Evolutionary conservation across 1,140 invertebrate species (phyloP).

Genomic region (Leptinotarsa texana): DNA sequence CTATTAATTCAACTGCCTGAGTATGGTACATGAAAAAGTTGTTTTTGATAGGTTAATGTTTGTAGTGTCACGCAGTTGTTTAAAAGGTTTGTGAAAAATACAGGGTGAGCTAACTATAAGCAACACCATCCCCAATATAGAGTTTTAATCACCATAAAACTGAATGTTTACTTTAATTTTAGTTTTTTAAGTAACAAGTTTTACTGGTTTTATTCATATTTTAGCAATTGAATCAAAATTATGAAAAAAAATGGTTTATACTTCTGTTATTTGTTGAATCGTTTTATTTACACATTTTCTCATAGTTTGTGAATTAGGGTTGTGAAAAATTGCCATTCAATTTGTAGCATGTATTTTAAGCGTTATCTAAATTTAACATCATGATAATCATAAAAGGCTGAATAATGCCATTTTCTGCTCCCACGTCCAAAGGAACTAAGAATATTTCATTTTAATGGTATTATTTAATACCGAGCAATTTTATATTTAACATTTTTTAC

Average conservation of each 20-base stretch:
- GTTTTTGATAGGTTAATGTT: constrained; percentile 3
- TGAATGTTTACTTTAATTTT: not conserved
- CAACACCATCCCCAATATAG: not conserved
- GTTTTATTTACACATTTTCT: not conserved
- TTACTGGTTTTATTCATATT: not conserved
- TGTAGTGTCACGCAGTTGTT: not conserved
- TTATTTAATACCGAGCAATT: not conserved
- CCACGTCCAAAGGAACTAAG: constrained; percentile 22
- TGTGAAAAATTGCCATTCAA: constrained; percentile 1
- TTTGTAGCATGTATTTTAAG: not conserved
- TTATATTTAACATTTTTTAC: not conserved
- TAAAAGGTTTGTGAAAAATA: not conserved
- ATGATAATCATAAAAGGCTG: constrained; percentile 33
- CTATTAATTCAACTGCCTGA: constrained; percentile 53
- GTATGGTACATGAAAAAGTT: not conserved
- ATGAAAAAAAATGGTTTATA: not conserved
- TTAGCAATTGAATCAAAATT: not conserved
- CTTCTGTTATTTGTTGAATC: not conserved
- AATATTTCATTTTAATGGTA: not conserved
- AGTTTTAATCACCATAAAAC: not conserved
- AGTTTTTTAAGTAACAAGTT: not conserved
- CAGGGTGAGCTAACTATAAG: not conserved
- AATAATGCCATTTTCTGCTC: constrained; percentile 31
- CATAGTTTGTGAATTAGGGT: not conserved
- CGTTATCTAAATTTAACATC: constrained; percentile 16